Evolutionary conservation across 2,797 vertebrate genomes (phyloP), one percentile per base, ranked within the genome.

Genomic region (Hozukius guyotensis): DNA sequence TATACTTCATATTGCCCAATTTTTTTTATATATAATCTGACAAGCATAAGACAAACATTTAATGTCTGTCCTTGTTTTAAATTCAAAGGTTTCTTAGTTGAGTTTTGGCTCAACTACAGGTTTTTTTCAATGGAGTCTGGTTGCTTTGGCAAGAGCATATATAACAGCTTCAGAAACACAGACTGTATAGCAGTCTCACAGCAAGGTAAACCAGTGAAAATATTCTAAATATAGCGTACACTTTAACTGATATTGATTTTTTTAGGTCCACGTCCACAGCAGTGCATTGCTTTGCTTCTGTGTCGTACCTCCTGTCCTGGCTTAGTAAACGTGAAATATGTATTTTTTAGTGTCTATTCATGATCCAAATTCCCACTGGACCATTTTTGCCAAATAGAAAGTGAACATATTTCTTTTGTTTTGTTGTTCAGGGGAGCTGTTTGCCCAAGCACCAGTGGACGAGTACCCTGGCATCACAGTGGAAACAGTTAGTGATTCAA

Each of bases 401-500:
- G 62, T 67, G 20, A 77, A 38, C 29, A 62, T n/a, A 10, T 69
- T 36, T 53, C 18, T 66, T 78, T 80, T 85, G 53, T 81, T 78
- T 29, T 20, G 64, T 57, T 72, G 88, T 79, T 14, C 90, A 99
- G 98, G 97, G 81, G 98, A 98, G 70, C 96, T 99, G 55, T 99
- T 99, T 80, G 98, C 98, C 69, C 98, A 99, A 91, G 98, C 98
- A 18, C 98, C 98, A 1, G 94, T 99, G 38, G 96, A 97, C 2
- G 97, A 98, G 7, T 99, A 96, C 77, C 98, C 98, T 53, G 98
- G 98, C 56, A 96, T 98, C 73, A 93, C 97, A 16, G 95, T 99
- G 91, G 98, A 99, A 94, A 99, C 98, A 0, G 98, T 99, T 84
- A 96, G 97, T 6, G 98, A 99, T 94, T 99, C 98, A 72, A 99